Percentiles rank a stretch among this genome's conserved stretches.
phyloP scores from a whole-genome alignment of 2,888 invertebrate species.

The Diaprepes abbreviatus region DNA sequence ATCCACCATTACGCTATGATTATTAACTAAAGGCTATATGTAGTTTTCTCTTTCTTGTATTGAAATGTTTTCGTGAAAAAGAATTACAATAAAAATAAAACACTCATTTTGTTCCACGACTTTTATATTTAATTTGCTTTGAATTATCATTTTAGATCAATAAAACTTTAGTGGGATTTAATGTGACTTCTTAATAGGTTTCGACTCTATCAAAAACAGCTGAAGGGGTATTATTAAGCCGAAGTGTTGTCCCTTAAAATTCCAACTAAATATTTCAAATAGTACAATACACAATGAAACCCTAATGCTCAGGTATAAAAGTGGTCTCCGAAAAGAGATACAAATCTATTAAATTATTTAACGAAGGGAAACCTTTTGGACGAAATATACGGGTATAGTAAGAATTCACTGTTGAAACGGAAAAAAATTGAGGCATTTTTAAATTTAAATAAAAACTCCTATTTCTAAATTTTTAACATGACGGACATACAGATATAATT shows the following conservation, averaged over 20 bases:
- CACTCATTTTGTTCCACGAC: background rate
- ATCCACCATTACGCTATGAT: too few relatives aligned
- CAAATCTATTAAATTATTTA: conserved; percentile 15
- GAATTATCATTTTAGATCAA: conserved; percentile 8
- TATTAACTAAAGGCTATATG: too few relatives aligned
- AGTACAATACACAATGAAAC: conserved; percentile 6
- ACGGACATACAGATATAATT: too few relatives aligned
- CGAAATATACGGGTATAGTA: too few relatives aligned
- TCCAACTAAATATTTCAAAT: conserved; percentile 17
- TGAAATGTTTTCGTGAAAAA: too few relatives aligned
- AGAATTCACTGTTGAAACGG: too few relatives aligned
- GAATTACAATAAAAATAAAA: too few relatives aligned
- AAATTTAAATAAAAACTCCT: too few relatives aligned
- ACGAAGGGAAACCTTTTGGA: too few relatives aligned
- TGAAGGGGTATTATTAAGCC: conserved; percentile 10
- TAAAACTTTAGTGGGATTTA: conserved; percentile 11
- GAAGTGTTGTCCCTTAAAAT: conserved; percentile 9
- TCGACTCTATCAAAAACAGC: conserved; percentile 14
- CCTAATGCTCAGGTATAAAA: conserved; percentile 15
- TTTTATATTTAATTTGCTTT: conserved; percentile 1
- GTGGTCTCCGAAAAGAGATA: conserved; percentile 10
- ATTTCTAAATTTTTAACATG: too few relatives aligned
- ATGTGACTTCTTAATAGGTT: conserved; percentile 19
- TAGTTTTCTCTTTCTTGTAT: too few relatives aligned
- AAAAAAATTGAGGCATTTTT: too few relatives aligned